phyloP scores from a whole-genome alignment of 2,113 vertebrate species.

The Gobio gobio region DNA sequence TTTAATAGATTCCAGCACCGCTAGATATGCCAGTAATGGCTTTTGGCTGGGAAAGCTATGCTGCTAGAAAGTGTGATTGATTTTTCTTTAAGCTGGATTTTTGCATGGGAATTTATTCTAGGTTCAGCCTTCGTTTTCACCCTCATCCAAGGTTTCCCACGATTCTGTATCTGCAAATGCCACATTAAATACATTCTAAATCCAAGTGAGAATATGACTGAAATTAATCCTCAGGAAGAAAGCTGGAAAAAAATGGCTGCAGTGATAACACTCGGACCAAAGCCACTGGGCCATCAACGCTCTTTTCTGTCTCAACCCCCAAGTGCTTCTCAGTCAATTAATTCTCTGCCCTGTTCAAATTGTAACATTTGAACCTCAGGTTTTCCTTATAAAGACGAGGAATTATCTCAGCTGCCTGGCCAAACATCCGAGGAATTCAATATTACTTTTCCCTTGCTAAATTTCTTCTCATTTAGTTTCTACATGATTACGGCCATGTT shows the following conservation, averaged over 20 bases:
- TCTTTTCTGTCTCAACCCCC: slow-evolving; percentile 25
- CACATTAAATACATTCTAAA: slow-evolving; percentile 8
- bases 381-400: slow-evolving; percentile 44
- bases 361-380: slow-evolving; percentile 38
- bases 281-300: slow-evolving; percentile 23
- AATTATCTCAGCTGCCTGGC: slow-evolving; percentile 46
- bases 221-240: slow-evolving; percentile 17
- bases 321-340: slow-evolving; percentile 21
- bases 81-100: slow-evolving; percentile 33
- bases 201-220: slow-evolving; percentile 24
- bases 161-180: slow-evolving; percentile 16
- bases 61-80: slow-evolving; percentile 21
- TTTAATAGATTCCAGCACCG: slow-evolving; percentile 18
- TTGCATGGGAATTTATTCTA: slow-evolving; percentile 15
- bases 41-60: slow-evolving; percentile 7
- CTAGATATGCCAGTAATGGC: neutral
- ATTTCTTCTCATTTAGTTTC: slow-evolving; percentile 49
- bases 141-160: slow-evolving; percentile 34
- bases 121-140: slow-evolving; percentile 25
- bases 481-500: neutral
- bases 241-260: slow-evolving; percentile 7
- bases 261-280: slow-evolving; percentile 24
- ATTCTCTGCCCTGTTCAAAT: slow-evolving; percentile 49
- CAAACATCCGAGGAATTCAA: slow-evolving; percentile 32
- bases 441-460: slow-evolving; percentile 34